Base-by-base conservation (phyloP, 2,797 vertebrate genomes). In the Urosaurus nigricauda region DNA sequence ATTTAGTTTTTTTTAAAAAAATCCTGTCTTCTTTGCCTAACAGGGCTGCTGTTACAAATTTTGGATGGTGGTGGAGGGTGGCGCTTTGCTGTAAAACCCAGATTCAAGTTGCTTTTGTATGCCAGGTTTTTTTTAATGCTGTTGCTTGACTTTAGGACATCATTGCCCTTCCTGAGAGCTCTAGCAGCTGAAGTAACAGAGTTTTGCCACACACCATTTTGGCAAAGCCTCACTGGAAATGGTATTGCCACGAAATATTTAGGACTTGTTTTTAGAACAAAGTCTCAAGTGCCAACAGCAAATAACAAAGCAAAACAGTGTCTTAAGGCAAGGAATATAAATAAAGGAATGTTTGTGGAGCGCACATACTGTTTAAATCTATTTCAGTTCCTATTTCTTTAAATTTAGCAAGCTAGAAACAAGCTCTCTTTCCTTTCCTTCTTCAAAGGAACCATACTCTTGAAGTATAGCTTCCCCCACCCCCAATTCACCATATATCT, bases 101-200 rank as follows among this genome's bases (percentile, higher is more conserved):
- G 84, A 63, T 21, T 60, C 92, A 92, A 94, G 92, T 90, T 91
- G 89, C 92, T 90, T 95, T 68, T 35, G 17, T 89, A 74, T 91
- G n/a, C 21, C 6, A 40, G 35, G 7, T 35, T 74, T 79, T 89
- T 81, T 11, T 3, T 21, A 43, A 93, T 43, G 43, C 87, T 91
- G 93, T 93, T 32, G 43, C 78, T 43, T 87, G 68, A 91, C 89
- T 94, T 96, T 93, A 94, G 95, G 94, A 84, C 81, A 80, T 94
- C 94, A 94, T 93, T 94, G 82, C 88, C 92, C 90, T 95, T 95
- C 91, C 71, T 89, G 83, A 90, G 84, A 90, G 87, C 74, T 94
- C 73, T 60, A 88, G 32, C 89, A 94, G 94, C 95, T 95, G 94
- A 95, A 93, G 86, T 93, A 95, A 93, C 94, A 93, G 79, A 32